Evolutionary conservation across 2,113 vertebrate genomes (phyloP).

Genomic region (Scortum barcoo): DNA sequence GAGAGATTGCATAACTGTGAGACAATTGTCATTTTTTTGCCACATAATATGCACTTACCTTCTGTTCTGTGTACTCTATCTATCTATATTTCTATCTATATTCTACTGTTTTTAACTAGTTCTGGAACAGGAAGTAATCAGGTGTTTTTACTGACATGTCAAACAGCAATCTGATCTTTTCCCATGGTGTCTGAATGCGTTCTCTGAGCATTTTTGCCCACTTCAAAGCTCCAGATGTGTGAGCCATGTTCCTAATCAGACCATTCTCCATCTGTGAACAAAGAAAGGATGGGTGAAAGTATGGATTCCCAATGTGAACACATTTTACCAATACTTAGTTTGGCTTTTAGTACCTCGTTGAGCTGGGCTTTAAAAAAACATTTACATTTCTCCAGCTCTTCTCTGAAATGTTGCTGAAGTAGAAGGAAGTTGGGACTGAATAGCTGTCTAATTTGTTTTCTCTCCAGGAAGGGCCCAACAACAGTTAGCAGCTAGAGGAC

Average conservation of each 20-base stretch:
- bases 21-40: background rate
- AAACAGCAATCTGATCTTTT: slow-evolving; percentile 79
- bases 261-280: slow-evolving; percentile 74
- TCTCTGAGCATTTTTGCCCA: slow-evolving; percentile 86
- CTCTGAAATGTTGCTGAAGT: slow-evolving; percentile 82
- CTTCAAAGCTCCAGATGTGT: slow-evolving; percentile 84
- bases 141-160: slow-evolving; percentile 78
- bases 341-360: slow-evolving; percentile 76
- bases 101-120: background rate
- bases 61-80: background rate
- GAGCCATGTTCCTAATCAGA: slow-evolving; percentile 86
- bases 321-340: background rate
- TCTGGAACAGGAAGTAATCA: background rate
- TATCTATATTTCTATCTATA: background rate
- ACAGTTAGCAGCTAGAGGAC: slow-evolving; percentile 83
- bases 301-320: background rate
- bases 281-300: slow-evolving; percentile 18
- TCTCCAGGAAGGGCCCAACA: slow-evolving; percentile 87
- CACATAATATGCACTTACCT: background rate
- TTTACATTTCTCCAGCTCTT: slow-evolving; percentile 86
- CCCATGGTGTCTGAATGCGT: slow-evolving; percentile 83
- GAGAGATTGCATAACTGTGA: slow-evolving; percentile 7
- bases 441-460: slow-evolving; percentile 82
- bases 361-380: slow-evolving; percentile 77
- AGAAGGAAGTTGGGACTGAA: slow-evolving; percentile 85